Evolutionary conservation across 2,797 vertebrate species (phyloP).

Genomic region (Malurus splendens): DNA sequence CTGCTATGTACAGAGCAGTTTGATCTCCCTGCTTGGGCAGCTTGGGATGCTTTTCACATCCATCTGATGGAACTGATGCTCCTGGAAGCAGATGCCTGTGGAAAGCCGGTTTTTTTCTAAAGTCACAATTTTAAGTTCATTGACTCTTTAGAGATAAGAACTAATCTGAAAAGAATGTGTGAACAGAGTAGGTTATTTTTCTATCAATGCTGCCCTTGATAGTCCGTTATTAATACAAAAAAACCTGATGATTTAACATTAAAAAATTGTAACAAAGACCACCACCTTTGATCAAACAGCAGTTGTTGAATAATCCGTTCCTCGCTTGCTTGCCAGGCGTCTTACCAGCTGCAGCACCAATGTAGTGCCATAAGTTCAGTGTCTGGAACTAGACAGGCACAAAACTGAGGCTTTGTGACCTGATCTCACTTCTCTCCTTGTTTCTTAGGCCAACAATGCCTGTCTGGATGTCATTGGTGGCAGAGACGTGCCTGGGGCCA

Average conservation of each 20-base stretch:
- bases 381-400: not conserved
- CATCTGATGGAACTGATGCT: not conserved
- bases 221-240: not conserved
- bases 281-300: not conserved
- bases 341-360: fast-evolving
- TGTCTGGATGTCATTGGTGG: constrained; percentile 84
- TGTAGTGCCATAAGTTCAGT: fast-evolving
- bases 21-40: not conserved
- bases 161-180: not conserved
- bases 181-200: not conserved
- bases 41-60: not conserved
- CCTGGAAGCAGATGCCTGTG: not conserved
- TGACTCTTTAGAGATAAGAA: not conserved
- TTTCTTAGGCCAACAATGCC: constrained; percentile 69
- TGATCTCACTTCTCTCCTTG: not conserved
- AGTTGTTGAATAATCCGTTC: not conserved
- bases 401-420: not conserved
- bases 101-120: not conserved
- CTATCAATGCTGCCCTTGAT: not conserved
- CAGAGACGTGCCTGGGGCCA: constrained; percentile 73
- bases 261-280: not conserved
- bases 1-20: not conserved
- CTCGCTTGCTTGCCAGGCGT: not conserved
- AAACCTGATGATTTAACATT: not conserved
- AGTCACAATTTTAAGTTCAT: not conserved